These are phyloP conservation scores for Nerophis ophidion DNA, from an alignment of 2,113 vertebrate species.

Conservation along the genomic window DNA sequence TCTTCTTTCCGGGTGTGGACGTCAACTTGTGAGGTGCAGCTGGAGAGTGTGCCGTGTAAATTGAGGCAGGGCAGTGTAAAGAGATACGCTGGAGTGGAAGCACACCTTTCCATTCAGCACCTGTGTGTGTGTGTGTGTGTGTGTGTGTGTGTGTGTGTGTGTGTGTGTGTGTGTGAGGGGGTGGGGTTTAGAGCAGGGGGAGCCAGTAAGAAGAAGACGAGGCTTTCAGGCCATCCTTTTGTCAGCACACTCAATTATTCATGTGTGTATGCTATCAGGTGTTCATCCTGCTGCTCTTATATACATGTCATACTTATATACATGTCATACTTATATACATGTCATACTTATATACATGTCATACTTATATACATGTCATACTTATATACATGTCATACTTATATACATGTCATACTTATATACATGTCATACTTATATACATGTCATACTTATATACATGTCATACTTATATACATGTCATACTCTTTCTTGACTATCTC, in stretches of 20 bases:
- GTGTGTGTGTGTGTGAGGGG: neutral
- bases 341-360: too few species aligned
- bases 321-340: too few species aligned
- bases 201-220: constrained; percentile 20
- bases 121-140: neutral
- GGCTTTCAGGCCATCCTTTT: neutral
- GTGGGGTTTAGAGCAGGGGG: neutral
- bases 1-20: too few species aligned
- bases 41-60: constrained; percentile 28
- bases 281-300: too few species aligned
- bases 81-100: constrained; percentile 32
- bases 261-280: neutral
- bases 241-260: neutral
- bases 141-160: neutral
- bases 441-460: too few species aligned
- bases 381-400: too few species aligned
- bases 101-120: constrained; percentile 50
- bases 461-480: too few species aligned
- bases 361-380: too few species aligned
- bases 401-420: too few species aligned
- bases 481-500: too few species aligned
- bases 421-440: too few species aligned
- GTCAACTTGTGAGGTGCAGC: constrained; percentile 31
- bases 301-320: too few species aligned
- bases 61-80: constrained; percentile 47